These are phyloP conservation scores for Ophraella communa DNA, from an alignment of 2,888 invertebrate genomes.

Conservation along the genomic window DNA sequence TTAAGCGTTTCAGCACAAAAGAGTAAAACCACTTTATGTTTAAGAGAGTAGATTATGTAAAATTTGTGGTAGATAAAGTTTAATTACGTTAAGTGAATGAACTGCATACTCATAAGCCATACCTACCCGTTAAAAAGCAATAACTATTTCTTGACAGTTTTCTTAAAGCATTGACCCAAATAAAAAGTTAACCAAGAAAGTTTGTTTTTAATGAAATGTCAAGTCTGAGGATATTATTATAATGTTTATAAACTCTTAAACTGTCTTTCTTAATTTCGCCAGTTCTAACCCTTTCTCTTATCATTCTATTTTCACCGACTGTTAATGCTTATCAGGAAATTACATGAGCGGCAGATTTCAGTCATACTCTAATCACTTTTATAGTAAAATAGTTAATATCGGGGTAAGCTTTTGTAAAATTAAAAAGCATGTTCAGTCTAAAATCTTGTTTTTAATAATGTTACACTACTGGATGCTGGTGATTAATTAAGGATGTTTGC, in stretches of 20 bases:
- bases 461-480: too few relatives aligned
- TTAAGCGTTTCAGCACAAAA: background rate
- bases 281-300: background rate
- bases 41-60: background rate
- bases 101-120: background rate
- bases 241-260: conserved; percentile 5
- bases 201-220: background rate
- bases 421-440: background rate
- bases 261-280: background rate
- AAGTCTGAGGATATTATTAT: conserved; percentile 2
- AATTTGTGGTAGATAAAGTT: background rate
- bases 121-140: background rate
- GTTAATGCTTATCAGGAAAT: background rate
- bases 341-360: background rate
- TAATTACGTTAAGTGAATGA: background rate
- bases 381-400: background rate
- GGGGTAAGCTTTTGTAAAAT: background rate
- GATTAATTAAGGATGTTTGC: too few relatives aligned
- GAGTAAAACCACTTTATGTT: background rate
- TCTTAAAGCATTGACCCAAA: background rate
- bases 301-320: background rate
- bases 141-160: background rate
- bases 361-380: background rate
- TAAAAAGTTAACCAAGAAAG: background rate
- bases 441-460: background rate